These are phyloP conservation scores for Acleris literana DNA, from an alignment of 2,888 invertebrate species.

Conservation along the genomic window DNA sequence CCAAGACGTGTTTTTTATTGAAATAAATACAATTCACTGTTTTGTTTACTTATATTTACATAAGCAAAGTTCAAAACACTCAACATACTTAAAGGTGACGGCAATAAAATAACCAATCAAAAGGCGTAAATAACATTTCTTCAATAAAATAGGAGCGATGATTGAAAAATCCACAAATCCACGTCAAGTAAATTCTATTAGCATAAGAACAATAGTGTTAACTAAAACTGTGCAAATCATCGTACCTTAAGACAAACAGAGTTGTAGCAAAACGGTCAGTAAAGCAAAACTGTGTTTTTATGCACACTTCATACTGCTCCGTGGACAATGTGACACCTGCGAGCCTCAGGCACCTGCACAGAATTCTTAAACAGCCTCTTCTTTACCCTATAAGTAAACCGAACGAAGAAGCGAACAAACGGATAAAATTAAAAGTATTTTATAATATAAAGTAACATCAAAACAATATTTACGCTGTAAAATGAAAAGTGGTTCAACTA, in stretches of 20 bases:
- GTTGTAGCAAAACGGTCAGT: conserved; percentile 8
- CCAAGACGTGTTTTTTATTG: not conserved
- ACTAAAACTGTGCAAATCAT: not conserved
- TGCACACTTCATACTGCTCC: conserved; percentile 72
- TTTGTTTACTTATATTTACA: too few relatives aligned
- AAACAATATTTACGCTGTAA: conserved; percentile 5
- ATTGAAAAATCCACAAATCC: not conserved
- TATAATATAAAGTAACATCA: conserved; percentile 1
- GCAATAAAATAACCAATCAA: not conserved
- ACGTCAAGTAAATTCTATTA: not conserved
- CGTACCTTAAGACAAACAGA: conserved; percentile 10
- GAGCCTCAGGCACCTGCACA: conserved; percentile 66
- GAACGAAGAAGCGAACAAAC: conserved; percentile 1
- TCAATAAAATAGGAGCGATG: not conserved
- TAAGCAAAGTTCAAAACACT: conserved; percentile 25
- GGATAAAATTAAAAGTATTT: conserved; percentile 22
- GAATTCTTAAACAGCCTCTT: conserved; percentile 52
- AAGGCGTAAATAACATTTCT: too few relatives aligned
- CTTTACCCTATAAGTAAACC: conserved; percentile 3
- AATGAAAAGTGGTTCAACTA: conserved; percentile 7
- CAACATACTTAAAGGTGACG: conserved; percentile 10
- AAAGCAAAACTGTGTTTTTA: conserved; percentile 62
- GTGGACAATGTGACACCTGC: conserved; percentile 76
- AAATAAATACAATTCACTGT: conserved; percentile 1
- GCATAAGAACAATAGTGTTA: not conserved